Conservation (phyloP, 1,140 invertebrate species). For the Drosophila tsacasi region DNA sequence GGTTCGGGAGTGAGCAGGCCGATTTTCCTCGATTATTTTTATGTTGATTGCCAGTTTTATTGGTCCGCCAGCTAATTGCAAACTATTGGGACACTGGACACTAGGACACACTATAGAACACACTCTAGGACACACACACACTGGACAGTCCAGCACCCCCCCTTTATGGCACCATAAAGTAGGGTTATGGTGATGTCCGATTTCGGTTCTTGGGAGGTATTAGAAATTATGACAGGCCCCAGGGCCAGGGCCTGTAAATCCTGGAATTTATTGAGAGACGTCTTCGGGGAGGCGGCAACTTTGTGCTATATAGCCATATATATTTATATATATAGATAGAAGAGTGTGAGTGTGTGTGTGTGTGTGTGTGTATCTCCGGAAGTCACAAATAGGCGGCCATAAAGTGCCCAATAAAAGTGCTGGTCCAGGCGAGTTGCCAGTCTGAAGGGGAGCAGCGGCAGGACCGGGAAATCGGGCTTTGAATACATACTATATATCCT, state of each 20-base stretch:
- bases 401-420: conserved; percentile 41
- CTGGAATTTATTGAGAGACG: conserved; percentile 64
- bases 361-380: background rate
- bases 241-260: conserved; percentile 58
- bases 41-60: conserved; percentile 76
- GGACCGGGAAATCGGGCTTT: background rate
- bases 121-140: background rate
- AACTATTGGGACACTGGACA: conserved; percentile 64
- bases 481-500: background rate
- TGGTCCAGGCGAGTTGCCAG: background rate
- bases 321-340: background rate
- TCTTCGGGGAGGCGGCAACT: background rate
- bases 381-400: conserved; percentile 61
- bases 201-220: conserved; percentile 46
- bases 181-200: conserved; percentile 58
- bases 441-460: background rate
- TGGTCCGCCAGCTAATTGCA: conserved; percentile 64
- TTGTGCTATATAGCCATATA: background rate
- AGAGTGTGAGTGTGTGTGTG: background rate
- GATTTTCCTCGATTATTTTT: conserved; percentile 73
- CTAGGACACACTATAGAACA: background rate
- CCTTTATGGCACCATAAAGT: conserved; percentile 75
- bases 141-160: background rate
- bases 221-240: conserved; percentile 74
- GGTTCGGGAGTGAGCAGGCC: background rate